A percentile compares a stretch with the other conserved stretches of the same genome.
These are phyloP conservation scores for Zele albiditarsus DNA, from an alignment of 2,888 invertebrate species.

Conservation along the genomic window DNA sequence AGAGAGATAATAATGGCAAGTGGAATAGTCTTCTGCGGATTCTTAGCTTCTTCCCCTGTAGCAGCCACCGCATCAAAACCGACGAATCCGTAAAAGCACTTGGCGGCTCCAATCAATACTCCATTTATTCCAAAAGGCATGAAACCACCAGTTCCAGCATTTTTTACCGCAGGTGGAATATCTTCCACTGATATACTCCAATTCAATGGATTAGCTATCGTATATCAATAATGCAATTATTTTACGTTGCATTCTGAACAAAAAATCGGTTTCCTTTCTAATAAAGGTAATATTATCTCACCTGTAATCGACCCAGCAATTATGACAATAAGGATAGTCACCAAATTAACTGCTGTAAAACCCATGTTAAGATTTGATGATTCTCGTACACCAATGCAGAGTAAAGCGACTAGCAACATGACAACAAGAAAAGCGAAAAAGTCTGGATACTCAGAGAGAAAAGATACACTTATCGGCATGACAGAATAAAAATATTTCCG, in stretches of 20 bases:
- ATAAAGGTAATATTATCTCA: slow-evolving; percentile 59
- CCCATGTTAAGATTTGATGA: slow-evolving; percentile 92
- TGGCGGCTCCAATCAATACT: slow-evolving; percentile 90
- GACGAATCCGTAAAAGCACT: slow-evolving; percentile 94
- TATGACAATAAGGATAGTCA: slow-evolving; percentile 87
- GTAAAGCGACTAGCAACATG: slow-evolving; percentile 77
- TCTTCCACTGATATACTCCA: slow-evolving; percentile 82
- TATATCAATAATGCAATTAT: slow-evolving; percentile 23
- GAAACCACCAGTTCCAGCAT: slow-evolving; percentile 89
- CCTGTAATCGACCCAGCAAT: slow-evolving; percentile 89
- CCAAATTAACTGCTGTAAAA: slow-evolving; percentile 90
- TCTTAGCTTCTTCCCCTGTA: slow-evolving; percentile 94
- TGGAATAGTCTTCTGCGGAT: slow-evolving; percentile 93
- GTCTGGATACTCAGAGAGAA: slow-evolving; percentile 81
- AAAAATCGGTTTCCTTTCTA: neutral
- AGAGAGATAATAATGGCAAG: slow-evolving; percentile 90
- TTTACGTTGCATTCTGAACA: slow-evolving; percentile 11
- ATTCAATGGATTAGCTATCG: slow-evolving; percentile 83
- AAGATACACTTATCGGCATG: slow-evolving; percentile 78
- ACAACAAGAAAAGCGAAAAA: slow-evolving; percentile 81
- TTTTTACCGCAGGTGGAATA: slow-evolving; percentile 74
- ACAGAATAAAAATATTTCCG: slow-evolving; percentile 73
- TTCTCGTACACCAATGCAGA: slow-evolving; percentile 85
- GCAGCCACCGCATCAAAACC: slow-evolving; percentile 96
- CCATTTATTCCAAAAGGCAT: slow-evolving; percentile 93